A percentile compares a stretch with the other conserved stretches of the same genome.
These are phyloP conservation scores for Hybognathus amarus DNA, from an alignment of 2,797 vertebrate genomes.

Conservation along the genomic window DNA sequence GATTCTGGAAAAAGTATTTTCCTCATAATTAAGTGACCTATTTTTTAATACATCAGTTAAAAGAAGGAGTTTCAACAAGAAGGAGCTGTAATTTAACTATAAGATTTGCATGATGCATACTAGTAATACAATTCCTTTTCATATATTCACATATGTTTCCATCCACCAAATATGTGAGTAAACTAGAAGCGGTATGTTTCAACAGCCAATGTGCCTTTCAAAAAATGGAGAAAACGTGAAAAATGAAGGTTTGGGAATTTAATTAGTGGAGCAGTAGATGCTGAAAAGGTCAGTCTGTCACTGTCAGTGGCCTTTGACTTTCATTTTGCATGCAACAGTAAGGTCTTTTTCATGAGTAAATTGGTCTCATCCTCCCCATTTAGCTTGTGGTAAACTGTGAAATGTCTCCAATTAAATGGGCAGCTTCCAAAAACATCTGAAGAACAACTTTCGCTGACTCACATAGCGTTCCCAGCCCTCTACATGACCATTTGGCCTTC, in stretches of 20 bases:
- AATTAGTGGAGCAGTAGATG: constrained; percentile 40
- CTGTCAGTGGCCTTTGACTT: constrained; percentile 56
- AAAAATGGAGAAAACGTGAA: constrained; percentile 26
- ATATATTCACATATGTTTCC: constrained; percentile 10
- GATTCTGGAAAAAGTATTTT: not conserved
- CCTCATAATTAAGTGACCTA: not conserved
- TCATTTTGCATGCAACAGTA: constrained; percentile 49
- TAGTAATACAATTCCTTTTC: not conserved
- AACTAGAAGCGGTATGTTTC: constrained; percentile 19
- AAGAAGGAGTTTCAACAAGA: not conserved
- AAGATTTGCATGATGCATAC: not conserved
- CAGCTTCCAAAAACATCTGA: constrained; percentile 37
- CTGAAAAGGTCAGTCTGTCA: constrained; percentile 59
- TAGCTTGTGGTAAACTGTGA: constrained; percentile 53
- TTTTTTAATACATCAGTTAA: not conserved
- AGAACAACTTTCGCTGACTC: not conserved
- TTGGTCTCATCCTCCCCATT: constrained; percentile 43
- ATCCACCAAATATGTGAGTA: constrained; percentile 9
- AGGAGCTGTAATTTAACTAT: not conserved
- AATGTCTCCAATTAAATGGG: constrained; percentile 55
- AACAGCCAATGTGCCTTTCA: not conserved
- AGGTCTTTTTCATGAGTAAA: constrained; percentile 51
- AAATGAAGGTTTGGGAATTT: constrained; percentile 27
- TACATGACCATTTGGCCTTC: constrained; percentile 1
- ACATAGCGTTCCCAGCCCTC: not conserved